Evolutionary conservation across 2,888 invertebrate species (phyloP), one percentile per base, ranked within the genome.

Genomic region (Thyatira batis): DNA sequence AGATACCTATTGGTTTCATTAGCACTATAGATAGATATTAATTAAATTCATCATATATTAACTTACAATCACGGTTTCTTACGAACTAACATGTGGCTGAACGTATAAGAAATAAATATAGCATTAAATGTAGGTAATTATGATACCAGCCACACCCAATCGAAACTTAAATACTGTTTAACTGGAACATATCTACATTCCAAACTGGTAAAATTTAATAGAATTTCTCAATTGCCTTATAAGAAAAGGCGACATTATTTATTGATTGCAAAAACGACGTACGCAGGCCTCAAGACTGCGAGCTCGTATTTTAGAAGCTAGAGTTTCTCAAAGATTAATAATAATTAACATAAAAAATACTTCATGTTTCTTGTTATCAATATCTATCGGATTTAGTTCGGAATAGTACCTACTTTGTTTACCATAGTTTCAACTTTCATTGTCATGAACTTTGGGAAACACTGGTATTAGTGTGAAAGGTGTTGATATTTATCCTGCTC

Each of bases 191-290:
- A 48, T 48, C 27, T 51, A 45, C 57, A 54, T 57, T 55, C 54
- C 55, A 59, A 55, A 53, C 55, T 58, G 28, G 54, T 55, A 52
- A 56, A 20, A 63, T 61, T 61, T 60, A 61, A 57, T 60, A 27
- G 53, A 50, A 62, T 63, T 58, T 53, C 63, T 65, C 51, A 60
- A 63, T 57, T 51, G 46, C 28, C 54, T 55, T 45, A 44, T 51
- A 53, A 55, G 53, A 60, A 53, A 58, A 49, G 44, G 52, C 59
- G 45, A 60, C 52, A 50, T 45, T 50, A 59, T 57, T 58, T 51
- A 59, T 56, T 53, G 20, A 49, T 20, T 51, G 20, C 45, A 45
- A 48, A 51, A 46, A 27, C 20, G 13, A 17, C 13, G 10, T n/a
- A n/a, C 3, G 17, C 23, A 45, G 49, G 39, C 21, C n/a, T 27